Evolutionary conservation across 2,797 vertebrate species (phyloP).

Genomic region (Sebastiscus albofasciatus): DNA sequence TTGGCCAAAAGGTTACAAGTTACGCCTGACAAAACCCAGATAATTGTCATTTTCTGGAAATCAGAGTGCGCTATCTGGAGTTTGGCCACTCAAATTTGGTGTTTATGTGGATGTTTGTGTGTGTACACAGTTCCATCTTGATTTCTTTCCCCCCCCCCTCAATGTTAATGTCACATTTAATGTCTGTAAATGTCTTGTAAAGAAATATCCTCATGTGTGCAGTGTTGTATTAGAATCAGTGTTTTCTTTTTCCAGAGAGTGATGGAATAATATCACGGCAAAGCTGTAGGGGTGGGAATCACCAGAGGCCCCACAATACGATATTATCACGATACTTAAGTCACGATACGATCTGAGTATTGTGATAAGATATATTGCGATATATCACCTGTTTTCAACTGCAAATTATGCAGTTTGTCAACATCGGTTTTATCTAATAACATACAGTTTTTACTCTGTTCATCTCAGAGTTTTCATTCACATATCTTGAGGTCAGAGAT

Average conservation of each 20-base stretch:
- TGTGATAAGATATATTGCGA: no score
- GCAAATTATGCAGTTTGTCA: no score
- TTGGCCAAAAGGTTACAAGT: neutral
- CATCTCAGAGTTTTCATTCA: no score
- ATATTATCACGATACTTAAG: no score
- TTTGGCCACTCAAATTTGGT: neutral
- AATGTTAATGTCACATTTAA: constrained; percentile 12
- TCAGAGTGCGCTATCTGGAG: neutral
- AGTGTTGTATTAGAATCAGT: neutral
- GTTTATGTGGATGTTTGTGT: neutral
- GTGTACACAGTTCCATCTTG: neutral
- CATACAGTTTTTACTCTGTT: no score
- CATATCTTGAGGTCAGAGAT: no score
- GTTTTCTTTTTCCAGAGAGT: constrained; percentile 18
- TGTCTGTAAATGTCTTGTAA: constrained; percentile 22
- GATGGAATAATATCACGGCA: constrained; percentile 19
- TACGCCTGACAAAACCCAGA: neutral
- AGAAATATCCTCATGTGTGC: neutral
- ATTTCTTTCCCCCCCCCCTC: neutral
- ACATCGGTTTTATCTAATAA: no score
- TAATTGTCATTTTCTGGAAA: neutral
- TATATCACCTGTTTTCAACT: no score
- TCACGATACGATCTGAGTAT: no score
- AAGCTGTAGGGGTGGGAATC: neutral
- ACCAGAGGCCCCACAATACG: no score